Evolutionary conservation across 1,140 invertebrate species (phyloP), one percentile per base, ranked within the genome.

Genomic region (Pararge aegeria): DNA sequence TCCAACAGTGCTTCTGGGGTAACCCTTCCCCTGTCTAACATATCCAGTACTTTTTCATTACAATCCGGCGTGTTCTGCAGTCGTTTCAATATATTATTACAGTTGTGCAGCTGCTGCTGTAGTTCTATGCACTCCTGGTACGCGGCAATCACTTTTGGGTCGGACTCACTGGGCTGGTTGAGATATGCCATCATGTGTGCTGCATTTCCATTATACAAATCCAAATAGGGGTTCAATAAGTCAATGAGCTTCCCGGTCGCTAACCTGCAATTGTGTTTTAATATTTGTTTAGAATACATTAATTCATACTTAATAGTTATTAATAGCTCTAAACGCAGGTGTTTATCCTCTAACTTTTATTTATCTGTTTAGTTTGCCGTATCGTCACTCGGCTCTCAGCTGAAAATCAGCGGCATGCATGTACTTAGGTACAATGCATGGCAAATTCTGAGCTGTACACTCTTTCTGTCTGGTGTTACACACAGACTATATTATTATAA

Each of bases 131-230:
- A 90, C 66, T 95, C 94, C 78, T 96, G 95, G 88, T 97, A 98
- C 0, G 95, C 93, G 15, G 93, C 90, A 9, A 95, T 88, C 40
- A 97, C 95, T 78, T 94, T 95, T 20, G 92, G 90, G 56, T 93
- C 93, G 9, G 92, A 90, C 19, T 94, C 93, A 44, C 91, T 92
- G 61, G 91, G 91, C 65, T 94, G 92, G 70, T 94, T 94, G 24
- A 96, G 92, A 75, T 95, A 96, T 29, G 95, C 93, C 73, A 95
- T 94, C 91, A 96, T 94, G 73, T 96, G 95, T 19, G 94, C 92
- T 1, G 95, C 93, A 78, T 96, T 96, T 0, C 95, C 94, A 54
- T 94, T 93, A 73, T 95, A 95, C 20, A 94, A 91, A 57, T 93
- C 93, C 30, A 96, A 80, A 64, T 96, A 93, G 7, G 95, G 95